A percentile compares a stretch with the other conserved stretches of the same genome.
These are phyloP conservation scores for Geopemphigus sp. DNA, from an alignment of 1,140 invertebrate genomes.

Conservation along the genomic window DNA sequence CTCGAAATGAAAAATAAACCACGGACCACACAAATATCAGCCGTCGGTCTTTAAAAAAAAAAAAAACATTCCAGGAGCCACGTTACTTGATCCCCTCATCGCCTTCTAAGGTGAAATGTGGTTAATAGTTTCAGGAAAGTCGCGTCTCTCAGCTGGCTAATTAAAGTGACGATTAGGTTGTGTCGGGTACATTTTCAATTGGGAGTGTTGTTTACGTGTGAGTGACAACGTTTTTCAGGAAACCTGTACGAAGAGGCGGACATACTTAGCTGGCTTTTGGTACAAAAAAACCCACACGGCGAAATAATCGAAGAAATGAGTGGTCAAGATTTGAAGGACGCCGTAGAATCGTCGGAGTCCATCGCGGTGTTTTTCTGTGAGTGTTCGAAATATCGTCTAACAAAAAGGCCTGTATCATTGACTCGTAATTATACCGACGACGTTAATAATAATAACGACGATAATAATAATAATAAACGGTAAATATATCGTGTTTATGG, in stretches of 20 bases:
- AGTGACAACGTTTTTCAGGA: constrained; percentile 63
- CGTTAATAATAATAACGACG: too few species aligned
- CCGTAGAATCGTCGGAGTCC: constrained; percentile 79
- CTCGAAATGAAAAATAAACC: too few species aligned
- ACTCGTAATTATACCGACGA: neutral
- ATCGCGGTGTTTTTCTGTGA: constrained; percentile 92
- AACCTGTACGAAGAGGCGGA: constrained; percentile 86
- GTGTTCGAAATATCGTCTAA: constrained; percentile 53
- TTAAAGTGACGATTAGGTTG: too few species aligned
- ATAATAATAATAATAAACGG: neutral
- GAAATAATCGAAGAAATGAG: constrained; percentile 87
- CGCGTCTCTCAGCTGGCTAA: too few species aligned
- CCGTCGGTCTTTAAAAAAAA: too few species aligned
- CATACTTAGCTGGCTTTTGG: constrained; percentile 83
- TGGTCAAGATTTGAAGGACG: constrained; percentile 73
- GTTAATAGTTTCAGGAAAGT: too few species aligned
- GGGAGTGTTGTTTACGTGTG: too few species aligned
- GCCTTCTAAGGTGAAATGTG: too few species aligned
- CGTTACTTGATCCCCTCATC: too few species aligned
- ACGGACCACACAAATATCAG: too few species aligned
- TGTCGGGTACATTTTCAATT: too few species aligned
- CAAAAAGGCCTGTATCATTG: constrained; percentile 19
- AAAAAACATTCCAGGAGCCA: too few species aligned
- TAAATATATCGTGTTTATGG: constrained; percentile 15
- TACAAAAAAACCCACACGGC: constrained; percentile 84